Base-by-base conservation (phyloP, 2,113 vertebrate genomes). In the Seriola dumerili region DNA sequence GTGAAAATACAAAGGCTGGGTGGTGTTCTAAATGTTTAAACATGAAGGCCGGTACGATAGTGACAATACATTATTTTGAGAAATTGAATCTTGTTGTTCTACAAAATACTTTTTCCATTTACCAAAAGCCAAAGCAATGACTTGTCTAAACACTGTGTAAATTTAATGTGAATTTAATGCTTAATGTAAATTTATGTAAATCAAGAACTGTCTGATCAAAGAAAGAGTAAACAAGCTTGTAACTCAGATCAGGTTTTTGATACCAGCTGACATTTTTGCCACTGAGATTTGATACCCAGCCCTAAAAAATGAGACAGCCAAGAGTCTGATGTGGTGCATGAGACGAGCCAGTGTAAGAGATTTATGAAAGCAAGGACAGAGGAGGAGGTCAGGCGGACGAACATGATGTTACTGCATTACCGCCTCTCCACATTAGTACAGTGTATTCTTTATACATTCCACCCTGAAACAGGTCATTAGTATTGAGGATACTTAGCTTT, bases 391-490 rank as follows among this genome's bases (percentile, higher is more conserved):
- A 63, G 55, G 84, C 86, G 32, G 57, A 76, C 36, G 81, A 86
- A 87, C 58, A 67, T 66, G 82, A 85, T 87, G 88, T 81, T 81
- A 71, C 70, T 85, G 80, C 80, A 85, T 85, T 83, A 84, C 80
- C 2, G 76, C 59, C 81, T 78, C 48, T 4, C 65, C 68, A 83
- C 78, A 79, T 89, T 48, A 85, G 50, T 80, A 81, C 85, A 89
- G 85, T 84, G 78, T 62, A 83, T 84, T 79, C 90, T 90, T 90
- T 85, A 85, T 71, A 86, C 87, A 78, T 88, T 89, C 78, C 73
- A 81, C 85, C 78, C 85, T 61, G 78, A 89, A 92, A 85, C 85
- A 79, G 85, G 89, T 89, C 92, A 91, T 93, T 92, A 90, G 86
- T 66, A 81, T 82, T 69, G 57, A 88, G 75, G 80, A 84, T 65